These are phyloP conservation scores for Euura lappo DNA, from an alignment of 1,140 invertebrate genomes.

Conservation along the genomic window DNA sequence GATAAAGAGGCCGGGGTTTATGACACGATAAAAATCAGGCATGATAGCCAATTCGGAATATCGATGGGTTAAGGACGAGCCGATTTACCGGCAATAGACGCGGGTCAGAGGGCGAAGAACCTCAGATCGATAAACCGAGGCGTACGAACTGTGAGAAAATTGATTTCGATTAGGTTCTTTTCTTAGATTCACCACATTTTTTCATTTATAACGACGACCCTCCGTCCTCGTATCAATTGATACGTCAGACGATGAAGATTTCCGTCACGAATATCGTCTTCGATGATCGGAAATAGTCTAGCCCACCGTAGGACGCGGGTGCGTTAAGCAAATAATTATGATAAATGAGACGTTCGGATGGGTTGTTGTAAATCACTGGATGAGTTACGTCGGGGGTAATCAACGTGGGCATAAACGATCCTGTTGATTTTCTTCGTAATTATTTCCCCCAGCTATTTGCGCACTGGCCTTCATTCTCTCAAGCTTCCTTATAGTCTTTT, in stretches of 20 bases:
- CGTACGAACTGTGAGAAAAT: not conserved
- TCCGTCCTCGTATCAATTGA: too few species aligned
- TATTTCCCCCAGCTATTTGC: not conserved
- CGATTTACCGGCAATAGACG: not conserved
- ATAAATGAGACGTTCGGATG: conserved; percentile 24
- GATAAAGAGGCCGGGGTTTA: not conserved
- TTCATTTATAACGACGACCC: too few species aligned
- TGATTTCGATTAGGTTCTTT: too few species aligned
- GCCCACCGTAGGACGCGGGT: not conserved
- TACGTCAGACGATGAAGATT: too few species aligned
- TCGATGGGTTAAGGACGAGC: not conserved
- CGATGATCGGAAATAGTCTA: too few species aligned
- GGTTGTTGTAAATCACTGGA: conserved; percentile 23
- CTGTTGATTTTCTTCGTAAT: not conserved
- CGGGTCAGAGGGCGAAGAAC: too few species aligned
- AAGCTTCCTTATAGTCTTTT: too few species aligned
- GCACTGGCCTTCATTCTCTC: too few species aligned
- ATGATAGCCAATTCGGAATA: conserved; percentile 3
- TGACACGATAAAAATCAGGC: not conserved
- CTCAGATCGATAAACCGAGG: not conserved
- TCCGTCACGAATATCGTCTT: too few species aligned
- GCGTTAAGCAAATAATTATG: conserved; percentile 29
- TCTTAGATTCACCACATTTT: too few species aligned
- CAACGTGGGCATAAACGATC: not conserved
- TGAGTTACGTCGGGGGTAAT: too few species aligned